phyloP scores from a whole-genome alignment of 2,888 invertebrate species.

The Parnassius glacialis region DNA sequence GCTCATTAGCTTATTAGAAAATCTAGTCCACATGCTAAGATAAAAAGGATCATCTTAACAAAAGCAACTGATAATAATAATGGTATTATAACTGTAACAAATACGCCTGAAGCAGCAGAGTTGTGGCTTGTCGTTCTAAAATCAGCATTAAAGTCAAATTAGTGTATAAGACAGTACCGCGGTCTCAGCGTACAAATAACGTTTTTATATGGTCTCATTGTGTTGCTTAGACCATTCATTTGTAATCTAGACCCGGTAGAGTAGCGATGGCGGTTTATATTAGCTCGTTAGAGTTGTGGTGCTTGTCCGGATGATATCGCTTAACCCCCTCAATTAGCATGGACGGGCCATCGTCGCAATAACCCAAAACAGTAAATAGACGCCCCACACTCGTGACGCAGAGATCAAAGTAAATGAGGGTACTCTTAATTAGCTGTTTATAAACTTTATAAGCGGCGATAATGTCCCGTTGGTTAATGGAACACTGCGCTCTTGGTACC shows the following conservation, averaged over 20 bases:
- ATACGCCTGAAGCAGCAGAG: conserved; percentile 12
- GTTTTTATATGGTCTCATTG: conserved; percentile 27
- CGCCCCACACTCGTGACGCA: conserved; percentile 61
- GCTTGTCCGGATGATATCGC: conserved; percentile 61
- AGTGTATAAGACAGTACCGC: conserved; percentile 19
- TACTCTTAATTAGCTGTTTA: conserved; percentile 74
- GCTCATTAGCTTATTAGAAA: conserved; percentile 3
- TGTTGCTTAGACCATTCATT: conserved; percentile 26
- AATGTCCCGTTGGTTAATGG: conserved; percentile 66
- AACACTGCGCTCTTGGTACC: conserved; percentile 41
- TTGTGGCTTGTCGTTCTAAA: conserved; percentile 16
- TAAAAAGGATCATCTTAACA: conserved; percentile 8
- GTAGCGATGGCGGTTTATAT: conserved; percentile 46
- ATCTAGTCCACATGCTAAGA: not conserved
- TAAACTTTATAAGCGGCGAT: conserved; percentile 73
- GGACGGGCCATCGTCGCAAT: conserved; percentile 57
- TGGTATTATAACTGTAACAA: conserved; percentile 17
- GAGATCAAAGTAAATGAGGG: conserved; percentile 59
- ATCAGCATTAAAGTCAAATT: conserved; percentile 25
- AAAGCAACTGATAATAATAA: conserved; percentile 15
- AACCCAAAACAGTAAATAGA: conserved; percentile 53
- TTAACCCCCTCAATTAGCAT: conserved; percentile 67
- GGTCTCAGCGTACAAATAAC: conserved; percentile 15
- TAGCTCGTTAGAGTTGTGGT: conserved; percentile 55
- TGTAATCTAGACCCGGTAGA: conserved; percentile 35